phyloP scores from a whole-genome alignment of 2,797 vertebrate species.

The Simalia tracyae region DNA sequence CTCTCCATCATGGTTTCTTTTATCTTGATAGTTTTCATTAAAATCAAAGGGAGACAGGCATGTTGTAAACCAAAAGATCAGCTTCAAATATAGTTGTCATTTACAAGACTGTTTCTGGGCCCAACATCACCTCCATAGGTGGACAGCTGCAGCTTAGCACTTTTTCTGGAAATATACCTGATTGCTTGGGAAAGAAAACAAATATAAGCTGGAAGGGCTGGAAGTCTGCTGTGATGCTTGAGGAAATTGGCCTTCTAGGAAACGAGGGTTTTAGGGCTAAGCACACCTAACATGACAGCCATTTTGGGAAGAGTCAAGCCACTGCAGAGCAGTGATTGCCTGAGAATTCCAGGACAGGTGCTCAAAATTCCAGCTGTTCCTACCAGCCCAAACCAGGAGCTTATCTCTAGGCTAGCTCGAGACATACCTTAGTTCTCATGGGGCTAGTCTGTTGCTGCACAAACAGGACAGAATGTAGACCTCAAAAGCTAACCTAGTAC shows the following conservation, averaged over 20 bases:
- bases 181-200: neutral
- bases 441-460: neutral
- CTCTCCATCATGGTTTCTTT: neutral
- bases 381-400: neutral
- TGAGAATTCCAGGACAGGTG: neutral
- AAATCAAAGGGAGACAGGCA: neutral
- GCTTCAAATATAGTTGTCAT: neutral
- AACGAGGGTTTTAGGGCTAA: neutral
- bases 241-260: neutral
- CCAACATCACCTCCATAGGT: neutral
- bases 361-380: neutral
- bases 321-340: neutral
- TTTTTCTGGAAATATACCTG: neutral
- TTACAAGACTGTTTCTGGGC: neutral
- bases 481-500: neutral
- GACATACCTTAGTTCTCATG: neutral
- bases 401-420: neutral
- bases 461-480: neutral
- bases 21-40: neutral
- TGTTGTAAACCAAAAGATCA: neutral
- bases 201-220: neutral
- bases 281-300: neutral
- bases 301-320: neutral
- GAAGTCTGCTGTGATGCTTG: neutral
- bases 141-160: neutral